Evolutionary conservation across 2,888 invertebrate species (phyloP), one percentile per base, ranked within the genome.

Genomic region (Quadroppia sp.): DNA sequence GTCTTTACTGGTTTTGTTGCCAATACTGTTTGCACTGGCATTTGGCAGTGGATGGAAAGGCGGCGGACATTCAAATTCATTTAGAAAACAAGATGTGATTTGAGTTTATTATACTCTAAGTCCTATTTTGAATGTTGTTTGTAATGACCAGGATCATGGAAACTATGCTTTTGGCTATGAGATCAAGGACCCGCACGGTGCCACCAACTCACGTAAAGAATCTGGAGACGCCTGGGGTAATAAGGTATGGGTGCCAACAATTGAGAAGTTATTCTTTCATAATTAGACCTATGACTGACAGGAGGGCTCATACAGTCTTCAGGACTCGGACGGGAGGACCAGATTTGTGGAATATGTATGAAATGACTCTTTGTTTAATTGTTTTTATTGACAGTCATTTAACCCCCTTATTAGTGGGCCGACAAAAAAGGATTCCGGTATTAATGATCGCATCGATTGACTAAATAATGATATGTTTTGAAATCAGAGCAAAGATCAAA

Each of bases 141-240:
- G 15, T 48, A 20, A 15, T 61, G 25, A 67, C 28, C 13, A 77
- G 77, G 75, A n/a, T 13, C 15, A 73, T 6, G 77, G 77, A 17
- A 78, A 78, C 71, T 78, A 78, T 56, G 77, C 59, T 1, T 78
- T 78, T 40, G 76, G 75, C 2, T 77, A 78, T 61, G 76, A 76
- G 36, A 73, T 75, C 28, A 74, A 61, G 6, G 71, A 76, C 23
- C 76, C 74, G 13, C 42, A 40, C 1, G 77, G 77, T 2, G 77
- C 77, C 11, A 50, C 71, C 23, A 77, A 77, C 61, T 73, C 53
- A 53, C 77, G 76, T 25, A 75, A 72, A 42, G 77, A 77, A 42
- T 75, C 77, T 0, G 77, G 77, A 7, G 77, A 77, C 36, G 77
- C 67, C 13, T 45, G 71, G 23, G 77, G 77, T 7, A 77, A 77